Evolutionary conservation across 1,140 invertebrate species (phyloP).

Genomic region (Orussus abietinus): DNA sequence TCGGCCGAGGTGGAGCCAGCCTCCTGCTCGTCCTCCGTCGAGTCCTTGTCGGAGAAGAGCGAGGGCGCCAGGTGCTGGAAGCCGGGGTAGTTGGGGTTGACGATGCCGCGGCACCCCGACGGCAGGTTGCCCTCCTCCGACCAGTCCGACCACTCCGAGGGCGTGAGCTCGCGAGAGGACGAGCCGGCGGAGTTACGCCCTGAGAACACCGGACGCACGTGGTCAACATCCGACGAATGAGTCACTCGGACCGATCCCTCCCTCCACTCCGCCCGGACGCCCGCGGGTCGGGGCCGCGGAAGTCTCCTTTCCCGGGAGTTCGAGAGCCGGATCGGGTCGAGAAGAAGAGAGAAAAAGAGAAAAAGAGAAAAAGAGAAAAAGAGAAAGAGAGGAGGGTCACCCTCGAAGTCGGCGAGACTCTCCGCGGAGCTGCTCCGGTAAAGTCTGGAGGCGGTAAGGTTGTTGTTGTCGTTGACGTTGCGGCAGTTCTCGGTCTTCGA

Average conservation of each 20-base stretch:
- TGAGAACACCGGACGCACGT: conserved; percentile 19
- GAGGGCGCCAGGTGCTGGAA: conserved; percentile 51
- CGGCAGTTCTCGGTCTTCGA: conserved; percentile 36
- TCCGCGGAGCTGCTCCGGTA: conserved; percentile 43
- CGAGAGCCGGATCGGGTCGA: too few relatives aligned
- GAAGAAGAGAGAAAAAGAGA: too few relatives aligned
- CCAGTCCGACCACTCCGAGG: conserved; percentile 48
- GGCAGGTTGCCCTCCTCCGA: conserved; percentile 44
- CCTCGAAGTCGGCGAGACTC: conserved; percentile 49
- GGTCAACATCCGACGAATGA: conserved; percentile 16
- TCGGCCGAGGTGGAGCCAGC: conserved; percentile 12
- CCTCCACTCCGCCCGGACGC: too few relatives aligned
- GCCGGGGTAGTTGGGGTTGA: conserved; percentile 77
- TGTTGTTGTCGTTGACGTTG: conserved; percentile 47
- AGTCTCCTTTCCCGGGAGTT: too few relatives aligned
- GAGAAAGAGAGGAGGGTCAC: too few relatives aligned
- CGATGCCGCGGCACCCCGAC: conserved; percentile 58
- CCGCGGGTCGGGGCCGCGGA: too few relatives aligned
- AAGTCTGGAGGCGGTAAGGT: conserved; percentile 35
- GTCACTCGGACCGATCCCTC: too few relatives aligned
- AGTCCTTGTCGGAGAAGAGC: conserved; percentile 47
- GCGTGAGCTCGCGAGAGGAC: conserved; percentile 34
- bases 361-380: too few relatives aligned
- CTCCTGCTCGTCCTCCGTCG: conserved; percentile 52
- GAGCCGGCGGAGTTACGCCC: conserved; percentile 17